Conservation (phyloP, 2,113 vertebrate species). For the Caranx ignobilis region DNA sequence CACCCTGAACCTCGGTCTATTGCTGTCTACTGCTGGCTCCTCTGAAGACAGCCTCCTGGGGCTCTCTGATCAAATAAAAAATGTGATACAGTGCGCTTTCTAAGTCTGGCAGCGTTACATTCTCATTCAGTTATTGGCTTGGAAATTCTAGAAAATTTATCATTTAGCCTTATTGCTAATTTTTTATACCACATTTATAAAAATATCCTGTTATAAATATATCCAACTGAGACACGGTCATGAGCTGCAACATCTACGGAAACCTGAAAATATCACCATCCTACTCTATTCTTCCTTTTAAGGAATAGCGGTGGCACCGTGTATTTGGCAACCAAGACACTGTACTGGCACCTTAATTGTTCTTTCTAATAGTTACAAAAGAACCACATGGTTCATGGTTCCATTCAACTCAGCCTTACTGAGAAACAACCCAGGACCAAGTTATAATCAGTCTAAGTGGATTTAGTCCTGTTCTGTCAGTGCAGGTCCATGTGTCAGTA, state of each 20-base stretch:
- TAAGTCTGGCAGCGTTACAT: slow-evolving; percentile 49
- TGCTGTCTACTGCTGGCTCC: slow-evolving; percentile 63
- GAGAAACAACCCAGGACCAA: neutral
- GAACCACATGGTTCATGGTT: neutral
- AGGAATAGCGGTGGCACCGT: neutral
- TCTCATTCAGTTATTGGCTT: slow-evolving; percentile 57
- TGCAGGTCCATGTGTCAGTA: slow-evolving; percentile 4
- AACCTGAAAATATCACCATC: neutral
- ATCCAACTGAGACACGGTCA: slow-evolving; percentile 13
- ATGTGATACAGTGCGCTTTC: slow-evolving; percentile 63
- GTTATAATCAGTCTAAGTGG: neutral
- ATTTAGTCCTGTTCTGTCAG: neutral
- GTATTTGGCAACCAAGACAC: neutral
- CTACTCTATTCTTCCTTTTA: slow-evolving; percentile 3
- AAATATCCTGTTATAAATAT: slow-evolving; percentile 48
- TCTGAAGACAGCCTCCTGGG: slow-evolving; percentile 69
- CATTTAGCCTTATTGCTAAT: slow-evolving; percentile 13
- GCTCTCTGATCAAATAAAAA: slow-evolving; percentile 62
- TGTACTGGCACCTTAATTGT: slow-evolving; percentile 10
- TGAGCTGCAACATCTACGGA: neutral
- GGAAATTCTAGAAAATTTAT: slow-evolving; percentile 50
- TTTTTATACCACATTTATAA: slow-evolving; percentile 30
- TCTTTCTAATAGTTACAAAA: slow-evolving; percentile 16
- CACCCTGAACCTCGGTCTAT: slow-evolving; percentile 68
- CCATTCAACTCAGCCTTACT: neutral